Evolutionary conservation across 2,113 vertebrate species (phyloP), one percentile per base, ranked within the genome.

Genomic region (Caloenas nicobarica): DNA sequence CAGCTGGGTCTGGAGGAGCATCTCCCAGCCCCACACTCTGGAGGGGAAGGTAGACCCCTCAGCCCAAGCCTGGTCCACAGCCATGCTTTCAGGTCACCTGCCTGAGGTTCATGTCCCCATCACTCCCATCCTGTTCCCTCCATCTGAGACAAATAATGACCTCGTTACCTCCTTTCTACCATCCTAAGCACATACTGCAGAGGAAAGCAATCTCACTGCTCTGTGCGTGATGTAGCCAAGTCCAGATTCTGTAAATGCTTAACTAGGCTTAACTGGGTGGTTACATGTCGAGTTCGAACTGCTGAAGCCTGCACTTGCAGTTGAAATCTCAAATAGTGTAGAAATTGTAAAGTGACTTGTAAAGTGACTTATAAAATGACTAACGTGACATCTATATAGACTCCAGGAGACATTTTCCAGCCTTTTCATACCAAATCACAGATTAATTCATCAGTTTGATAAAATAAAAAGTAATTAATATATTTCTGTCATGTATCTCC

Each of bases 391-490:
- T 81, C 77, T 85, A 44, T 74, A 83, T 65, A 87, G 85, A 87
- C 73, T 92, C 89, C 26, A 48, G 66, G 38, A 97, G 92, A 88
- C 77, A 88, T 80, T 96, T 92, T 79, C 81, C 87, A 94, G 87
- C 89, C 92, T 92, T 97, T 97, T 94, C 76, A 71, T 87, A 64
- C 50, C 46, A 24, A 92, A 82, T 89, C 91, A 78, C 12, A 48
- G 82, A 95, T 95, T 96, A 97, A 97, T 95, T 93, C 76, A 93
- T 97, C 82, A 74, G 56, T 91, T 94, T 95, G 95, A 87, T 94
- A 93, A 94, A 94, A 92, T 94, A 93, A 95, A 94, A 95, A 89
- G 81, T 95, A 95, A 97, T 97, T 96, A 96, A 96, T 97, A 93
- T 70, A 91, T 95, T 94, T 95, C 94, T 93, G 87, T 90, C 89